Evolutionary conservation across 2,113 vertebrate species (phyloP).

Genomic region (Crypturellus undulatus): DNA sequence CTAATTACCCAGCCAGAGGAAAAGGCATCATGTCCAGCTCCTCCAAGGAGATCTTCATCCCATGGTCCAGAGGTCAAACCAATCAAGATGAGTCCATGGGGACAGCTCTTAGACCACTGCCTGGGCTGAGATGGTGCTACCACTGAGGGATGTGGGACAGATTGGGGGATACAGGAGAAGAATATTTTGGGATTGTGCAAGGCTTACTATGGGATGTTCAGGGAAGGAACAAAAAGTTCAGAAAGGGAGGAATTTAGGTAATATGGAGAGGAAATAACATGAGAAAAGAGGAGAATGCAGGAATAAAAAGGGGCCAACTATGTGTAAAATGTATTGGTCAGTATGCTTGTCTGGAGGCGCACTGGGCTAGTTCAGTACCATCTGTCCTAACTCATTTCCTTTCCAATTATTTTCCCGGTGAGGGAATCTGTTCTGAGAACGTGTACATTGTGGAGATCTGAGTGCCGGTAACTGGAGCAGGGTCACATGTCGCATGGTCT

Average conservation of each 20-base stretch:
- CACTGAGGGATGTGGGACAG: background rate
- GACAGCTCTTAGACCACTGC: background rate
- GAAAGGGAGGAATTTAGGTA: background rate
- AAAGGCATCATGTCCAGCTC: too few species aligned
- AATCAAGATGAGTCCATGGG: background rate
- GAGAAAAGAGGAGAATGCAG: background rate
- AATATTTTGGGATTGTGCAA: background rate
- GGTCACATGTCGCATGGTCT: background rate
- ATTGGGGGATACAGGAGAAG: background rate
- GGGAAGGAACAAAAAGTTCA: background rate
- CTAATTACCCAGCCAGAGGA: too few species aligned
- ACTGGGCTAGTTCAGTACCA: background rate
- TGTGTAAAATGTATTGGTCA: background rate
- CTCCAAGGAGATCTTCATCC: too few species aligned
- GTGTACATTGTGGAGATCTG: background rate
- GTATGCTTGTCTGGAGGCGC: background rate
- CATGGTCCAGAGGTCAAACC: background rate
- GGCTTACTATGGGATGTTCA: background rate
- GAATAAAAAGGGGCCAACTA: background rate
- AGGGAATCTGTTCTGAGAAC: background rate
- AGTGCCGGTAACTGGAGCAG: background rate
- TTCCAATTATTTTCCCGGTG: background rate
- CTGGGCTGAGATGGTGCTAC: background rate
- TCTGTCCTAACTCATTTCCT: background rate
- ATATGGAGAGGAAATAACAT: background rate